These are phyloP conservation scores for Darevskia nairensis DNA, from an alignment of 2,797 vertebrate species.

Conservation along the genomic window DNA sequence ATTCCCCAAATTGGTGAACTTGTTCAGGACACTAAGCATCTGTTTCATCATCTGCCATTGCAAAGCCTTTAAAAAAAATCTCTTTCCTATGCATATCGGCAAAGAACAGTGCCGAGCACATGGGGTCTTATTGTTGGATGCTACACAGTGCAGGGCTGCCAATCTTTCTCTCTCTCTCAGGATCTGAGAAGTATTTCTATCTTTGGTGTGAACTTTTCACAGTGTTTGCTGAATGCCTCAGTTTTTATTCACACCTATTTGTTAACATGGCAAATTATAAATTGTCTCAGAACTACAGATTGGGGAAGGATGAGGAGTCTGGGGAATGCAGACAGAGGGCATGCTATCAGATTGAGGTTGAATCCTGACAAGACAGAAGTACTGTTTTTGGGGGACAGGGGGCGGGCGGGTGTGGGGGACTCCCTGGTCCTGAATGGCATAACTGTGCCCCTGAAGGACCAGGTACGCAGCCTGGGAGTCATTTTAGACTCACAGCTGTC, in stretches of 20 bases:
- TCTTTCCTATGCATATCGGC: not conserved
- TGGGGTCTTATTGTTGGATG: too few species aligned
- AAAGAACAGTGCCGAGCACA: not conserved
- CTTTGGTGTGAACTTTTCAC: not conserved
- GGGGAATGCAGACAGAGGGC: not conserved
- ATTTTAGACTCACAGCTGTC: too few species aligned
- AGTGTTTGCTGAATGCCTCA: not conserved
- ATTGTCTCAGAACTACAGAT: not conserved
- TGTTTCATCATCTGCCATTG: not conserved
- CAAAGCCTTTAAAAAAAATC: not conserved
- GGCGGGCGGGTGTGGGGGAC: too few species aligned
- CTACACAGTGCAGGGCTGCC: too few species aligned
- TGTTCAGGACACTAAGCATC: too few species aligned
- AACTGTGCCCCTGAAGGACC: too few species aligned
- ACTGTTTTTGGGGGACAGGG: too few species aligned
- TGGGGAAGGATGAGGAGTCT: fast-evolving
- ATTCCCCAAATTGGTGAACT: not conserved
- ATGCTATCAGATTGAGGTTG: not conserved
- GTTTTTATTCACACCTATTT: not conserved
- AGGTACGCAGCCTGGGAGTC: too few species aligned
- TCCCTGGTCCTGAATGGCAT: too few species aligned
- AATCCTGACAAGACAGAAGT: too few species aligned
- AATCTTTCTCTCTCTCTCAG: too few species aligned
- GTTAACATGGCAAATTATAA: not conserved
- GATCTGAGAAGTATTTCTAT: not conserved